Conservation (phyloP, 2,113 vertebrate species). For the Osmerus mordax region DNA sequence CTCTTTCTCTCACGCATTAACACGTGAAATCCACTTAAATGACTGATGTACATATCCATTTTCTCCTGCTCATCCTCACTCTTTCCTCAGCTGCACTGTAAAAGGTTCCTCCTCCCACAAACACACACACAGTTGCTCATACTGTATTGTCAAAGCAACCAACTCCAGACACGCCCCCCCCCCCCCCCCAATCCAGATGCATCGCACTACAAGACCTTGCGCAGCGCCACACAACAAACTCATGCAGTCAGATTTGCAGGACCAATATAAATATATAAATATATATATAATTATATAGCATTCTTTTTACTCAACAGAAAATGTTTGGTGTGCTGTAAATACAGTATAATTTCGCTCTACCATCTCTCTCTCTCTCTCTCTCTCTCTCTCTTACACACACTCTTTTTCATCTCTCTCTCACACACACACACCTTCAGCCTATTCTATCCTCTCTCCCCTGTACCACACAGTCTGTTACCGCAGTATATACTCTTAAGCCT, state of each 20-base stretch:
- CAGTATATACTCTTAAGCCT: conserved; percentile 71
- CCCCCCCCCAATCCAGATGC: conserved; percentile 3
- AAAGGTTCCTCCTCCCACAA: not conserved
- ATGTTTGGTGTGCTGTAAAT: conserved; percentile 77
- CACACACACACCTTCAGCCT: conserved; percentile 26
- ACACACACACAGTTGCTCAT: not conserved
- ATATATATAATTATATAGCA: conserved; percentile 72
- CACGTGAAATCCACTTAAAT: not conserved
- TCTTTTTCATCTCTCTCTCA: conserved; percentile 4
- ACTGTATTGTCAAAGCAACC: not conserved
- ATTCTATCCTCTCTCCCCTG: conserved; percentile 20
- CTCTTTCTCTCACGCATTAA: not conserved
- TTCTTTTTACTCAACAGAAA: conserved; percentile 75
- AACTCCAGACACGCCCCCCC: not conserved
- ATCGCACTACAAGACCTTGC: not conserved
- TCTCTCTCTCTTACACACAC: conserved; percentile 15
- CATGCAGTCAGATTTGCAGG: conserved; percentile 48
- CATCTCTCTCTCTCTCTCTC: conserved; percentile 16
- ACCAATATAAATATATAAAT: conserved; percentile 70
- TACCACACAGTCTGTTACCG: conserved; percentile 62
- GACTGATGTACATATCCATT: too few species aligned
- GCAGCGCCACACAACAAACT: conserved; percentile 18
- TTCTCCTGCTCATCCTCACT: not conserved
- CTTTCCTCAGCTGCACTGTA: not conserved
- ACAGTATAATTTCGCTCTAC: conserved; percentile 48